A percentile compares a stretch with the other conserved stretches of the same genome.
Conservation (phyloP, 64 coral and sea anemone genomes). For the Anthopleura sola region DNA sequence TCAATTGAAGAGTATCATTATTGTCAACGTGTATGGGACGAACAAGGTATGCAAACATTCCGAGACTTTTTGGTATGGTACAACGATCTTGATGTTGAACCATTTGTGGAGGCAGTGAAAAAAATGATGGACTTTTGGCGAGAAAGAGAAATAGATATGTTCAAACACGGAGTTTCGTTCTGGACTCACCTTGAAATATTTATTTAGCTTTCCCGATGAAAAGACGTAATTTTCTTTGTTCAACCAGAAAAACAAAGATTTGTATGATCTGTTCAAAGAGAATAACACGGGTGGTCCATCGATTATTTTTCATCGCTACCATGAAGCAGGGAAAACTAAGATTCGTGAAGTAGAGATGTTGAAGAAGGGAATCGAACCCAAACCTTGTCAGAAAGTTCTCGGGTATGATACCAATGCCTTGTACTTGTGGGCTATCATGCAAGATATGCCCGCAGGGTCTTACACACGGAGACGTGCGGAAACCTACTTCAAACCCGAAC, state of each 20-base stretch:
- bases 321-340: slow-evolving; percentile 12
- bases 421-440: slow-evolving; percentile 34
- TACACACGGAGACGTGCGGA: not conserved
- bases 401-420: slow-evolving; percentile 38
- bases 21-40: not conserved
- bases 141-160: too few relatives aligned
- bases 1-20: not conserved
- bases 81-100: slow-evolving; percentile 6
- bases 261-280: slow-evolving; percentile 13
- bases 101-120: not conserved
- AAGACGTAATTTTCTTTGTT: slow-evolving; percentile 10
- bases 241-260: slow-evolving; percentile 19
- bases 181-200: too few relatives aligned
- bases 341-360: not conserved
- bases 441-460: slow-evolving; percentile 14
- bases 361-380: slow-evolving; percentile 31
- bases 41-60: slow-evolving; percentile 15
- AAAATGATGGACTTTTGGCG: too few relatives aligned
- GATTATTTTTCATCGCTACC: slow-evolving; percentile 22
- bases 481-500: slow-evolving; percentile 2
- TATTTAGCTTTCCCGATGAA: too few relatives aligned
- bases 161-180: too few relatives aligned
- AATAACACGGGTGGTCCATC: slow-evolving; percentile 29
- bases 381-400: slow-evolving; percentile 24
- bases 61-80: slow-evolving; percentile 18